These are phyloP conservation scores for Atrichornis clamosus DNA, from an alignment of 2,113 vertebrate species.

Conservation along the genomic window DNA sequence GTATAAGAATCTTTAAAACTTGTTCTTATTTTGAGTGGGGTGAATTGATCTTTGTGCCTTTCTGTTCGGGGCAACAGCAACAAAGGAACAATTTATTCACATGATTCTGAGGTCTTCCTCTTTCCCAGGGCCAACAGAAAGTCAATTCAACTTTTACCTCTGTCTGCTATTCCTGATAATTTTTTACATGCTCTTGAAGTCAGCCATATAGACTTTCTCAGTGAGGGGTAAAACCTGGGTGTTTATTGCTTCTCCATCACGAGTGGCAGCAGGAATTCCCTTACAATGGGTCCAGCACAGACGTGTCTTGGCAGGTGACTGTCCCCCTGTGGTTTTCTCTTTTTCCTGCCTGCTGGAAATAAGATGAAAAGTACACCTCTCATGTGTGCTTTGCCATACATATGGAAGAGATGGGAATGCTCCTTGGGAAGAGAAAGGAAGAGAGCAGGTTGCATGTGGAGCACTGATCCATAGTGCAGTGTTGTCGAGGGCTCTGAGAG, in stretches of 20 bases:
- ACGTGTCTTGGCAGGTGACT: neutral
- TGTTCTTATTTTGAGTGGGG: neutral
- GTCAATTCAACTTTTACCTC: neutral
- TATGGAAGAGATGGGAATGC: neutral
- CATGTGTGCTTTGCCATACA: accelerated
- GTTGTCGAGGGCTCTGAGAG: neutral
- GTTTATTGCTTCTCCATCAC: neutral
- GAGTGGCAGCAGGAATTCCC: neutral
- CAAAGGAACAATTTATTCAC: neutral
- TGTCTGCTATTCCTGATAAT: neutral
- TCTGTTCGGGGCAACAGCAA: neutral
- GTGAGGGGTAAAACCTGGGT: neutral
- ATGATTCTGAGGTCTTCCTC: neutral
- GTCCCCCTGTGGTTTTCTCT: neutral
- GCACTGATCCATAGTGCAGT: too few relatives aligned
- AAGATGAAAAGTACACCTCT: neutral
- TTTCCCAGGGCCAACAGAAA: neutral
- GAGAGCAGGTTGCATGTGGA: neutral
- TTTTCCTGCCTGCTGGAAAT: neutral
- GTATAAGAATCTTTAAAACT: neutral
- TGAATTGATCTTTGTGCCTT: neutral
- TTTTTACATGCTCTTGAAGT: neutral
- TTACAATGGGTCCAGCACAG: neutral
- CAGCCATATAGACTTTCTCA: neutral
- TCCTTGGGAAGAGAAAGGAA: neutral